Percentiles rank a stretch among this genome's conserved stretches.
Conservation (phyloP, 2,113 vertebrate genomes). For the Sturnus vulgaris region DNA sequence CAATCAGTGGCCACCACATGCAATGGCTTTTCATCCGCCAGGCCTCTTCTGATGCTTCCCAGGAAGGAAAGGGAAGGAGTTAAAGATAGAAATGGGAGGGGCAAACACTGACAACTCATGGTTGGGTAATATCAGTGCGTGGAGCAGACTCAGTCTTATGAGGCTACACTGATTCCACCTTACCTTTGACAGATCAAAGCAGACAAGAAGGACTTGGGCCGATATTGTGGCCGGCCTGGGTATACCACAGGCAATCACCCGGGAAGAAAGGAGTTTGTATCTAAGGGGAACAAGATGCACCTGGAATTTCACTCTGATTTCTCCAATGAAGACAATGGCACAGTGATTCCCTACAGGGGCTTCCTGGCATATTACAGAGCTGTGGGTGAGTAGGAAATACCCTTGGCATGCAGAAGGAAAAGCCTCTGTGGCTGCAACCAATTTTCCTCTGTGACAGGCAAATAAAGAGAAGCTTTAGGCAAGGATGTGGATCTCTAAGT, state of each 20-base stretch:
- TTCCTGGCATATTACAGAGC: conserved; percentile 88
- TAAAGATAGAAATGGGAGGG: background rate
- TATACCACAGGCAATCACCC: conserved; percentile 77
- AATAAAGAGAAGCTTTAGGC: background rate
- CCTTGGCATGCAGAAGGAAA: background rate
- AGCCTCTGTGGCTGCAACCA: background rate
- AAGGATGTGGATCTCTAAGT: background rate
- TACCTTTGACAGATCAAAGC: conserved; percentile 76
- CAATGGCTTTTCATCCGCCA: background rate
- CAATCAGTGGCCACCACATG: background rate
- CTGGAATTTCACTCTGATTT: conserved; percentile 82
- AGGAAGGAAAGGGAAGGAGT: background rate
- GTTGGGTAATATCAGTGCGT: background rate
- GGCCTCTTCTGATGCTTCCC: background rate
- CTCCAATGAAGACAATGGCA: conserved; percentile 81
- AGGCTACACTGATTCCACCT: background rate
- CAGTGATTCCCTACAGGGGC: conserved; percentile 74
- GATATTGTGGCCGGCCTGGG: conserved; percentile 82
- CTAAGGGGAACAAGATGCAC: conserved; percentile 80
- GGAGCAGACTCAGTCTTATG: background rate
- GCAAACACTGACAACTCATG: background rate
- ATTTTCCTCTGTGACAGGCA: background rate
- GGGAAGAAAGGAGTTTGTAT: conserved; percentile 72
- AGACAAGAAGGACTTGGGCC: conserved; percentile 77
- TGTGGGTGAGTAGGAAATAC: conserved; percentile 73